Conservation (phyloP, 53 echinoderm and acorn worm species). For the Pentamera pediparva region DNA sequence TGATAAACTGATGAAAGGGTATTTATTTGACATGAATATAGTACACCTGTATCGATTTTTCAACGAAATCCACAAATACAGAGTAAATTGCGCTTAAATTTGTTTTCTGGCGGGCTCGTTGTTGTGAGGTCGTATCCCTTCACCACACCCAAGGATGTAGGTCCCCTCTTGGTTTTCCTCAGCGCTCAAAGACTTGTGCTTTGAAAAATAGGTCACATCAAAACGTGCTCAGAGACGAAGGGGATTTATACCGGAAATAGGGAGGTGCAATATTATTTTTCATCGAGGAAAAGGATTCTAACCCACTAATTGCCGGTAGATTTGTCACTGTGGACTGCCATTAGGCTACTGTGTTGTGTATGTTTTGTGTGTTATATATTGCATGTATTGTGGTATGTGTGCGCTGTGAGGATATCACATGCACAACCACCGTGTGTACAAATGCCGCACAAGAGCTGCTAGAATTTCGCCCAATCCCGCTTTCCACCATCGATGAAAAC, state of each 20-base stretch:
- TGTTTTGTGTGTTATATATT: slow-evolving; percentile 28
- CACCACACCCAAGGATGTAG: slow-evolving; percentile 99
- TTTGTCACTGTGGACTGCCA: slow-evolving; percentile 51
- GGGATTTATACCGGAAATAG: slow-evolving; percentile 84
- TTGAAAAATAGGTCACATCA: slow-evolving; percentile 89
- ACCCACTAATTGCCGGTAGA: slow-evolving; percentile 22
- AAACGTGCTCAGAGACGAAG: slow-evolving; percentile 80
- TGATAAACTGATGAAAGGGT: no score
- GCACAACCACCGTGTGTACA: slow-evolving; percentile 36
- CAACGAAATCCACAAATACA: no score
- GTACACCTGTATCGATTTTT: no score
- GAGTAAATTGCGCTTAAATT: no score
- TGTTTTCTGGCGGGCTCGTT: slow-evolving; percentile 70
- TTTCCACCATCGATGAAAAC: slow-evolving; percentile 14
- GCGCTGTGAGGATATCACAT: slow-evolving; percentile 38
- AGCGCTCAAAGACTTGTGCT: slow-evolving; percentile 75
- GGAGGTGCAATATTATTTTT: slow-evolving; percentile 62
- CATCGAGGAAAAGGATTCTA: slow-evolving; percentile 63
- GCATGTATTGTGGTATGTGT: slow-evolving; percentile 29
- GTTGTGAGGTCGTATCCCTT: slow-evolving; percentile 63
- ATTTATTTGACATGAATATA: no score
- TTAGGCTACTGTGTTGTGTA: slow-evolving; percentile 46
- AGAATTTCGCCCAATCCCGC: slow-evolving; percentile 20
- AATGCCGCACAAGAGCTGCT: slow-evolving; percentile 18
- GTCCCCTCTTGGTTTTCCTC: slow-evolving; percentile 82